Conservation (phyloP, 1,140 invertebrate species). For the Ceratitis capitata region DNA sequence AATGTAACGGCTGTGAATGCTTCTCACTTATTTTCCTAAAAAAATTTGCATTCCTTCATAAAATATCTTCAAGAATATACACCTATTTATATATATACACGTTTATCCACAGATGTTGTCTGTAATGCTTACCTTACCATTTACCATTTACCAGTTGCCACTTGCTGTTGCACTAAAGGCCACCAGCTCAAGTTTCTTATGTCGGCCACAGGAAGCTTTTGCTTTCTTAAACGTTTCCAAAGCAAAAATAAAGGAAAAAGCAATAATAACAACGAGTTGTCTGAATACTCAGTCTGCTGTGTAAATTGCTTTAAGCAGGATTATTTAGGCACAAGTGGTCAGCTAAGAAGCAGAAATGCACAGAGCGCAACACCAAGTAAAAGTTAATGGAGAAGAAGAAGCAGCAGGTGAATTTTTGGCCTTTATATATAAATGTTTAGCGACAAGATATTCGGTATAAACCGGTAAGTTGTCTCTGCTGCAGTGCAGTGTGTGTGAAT, state of each 20-base stretch:
- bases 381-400: constrained; percentile 20
- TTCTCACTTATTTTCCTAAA: constrained; percentile 11
- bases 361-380: no score
- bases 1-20: not conserved
- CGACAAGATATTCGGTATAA: not conserved
- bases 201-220: constrained; percentile 7
- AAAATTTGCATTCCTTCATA: not conserved
- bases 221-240: constrained; percentile 35
- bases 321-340: constrained; percentile 33
- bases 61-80: no score
- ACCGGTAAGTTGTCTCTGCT: not conserved
- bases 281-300: constrained; percentile 6
- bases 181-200: constrained; percentile 16
- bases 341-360: not conserved
- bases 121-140: not conserved
- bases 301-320: constrained; percentile 27
- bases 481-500: not conserved
- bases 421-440: not conserved
- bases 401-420: not conserved
- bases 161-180: not conserved
- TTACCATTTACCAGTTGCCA: not conserved
- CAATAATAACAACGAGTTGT: not conserved
- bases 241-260: no score
- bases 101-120: constrained; percentile 14
- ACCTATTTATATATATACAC: not conserved